phyloP scores from a whole-genome alignment of 2,113 vertebrate species.

The Pteronura brasiliensis region DNA sequence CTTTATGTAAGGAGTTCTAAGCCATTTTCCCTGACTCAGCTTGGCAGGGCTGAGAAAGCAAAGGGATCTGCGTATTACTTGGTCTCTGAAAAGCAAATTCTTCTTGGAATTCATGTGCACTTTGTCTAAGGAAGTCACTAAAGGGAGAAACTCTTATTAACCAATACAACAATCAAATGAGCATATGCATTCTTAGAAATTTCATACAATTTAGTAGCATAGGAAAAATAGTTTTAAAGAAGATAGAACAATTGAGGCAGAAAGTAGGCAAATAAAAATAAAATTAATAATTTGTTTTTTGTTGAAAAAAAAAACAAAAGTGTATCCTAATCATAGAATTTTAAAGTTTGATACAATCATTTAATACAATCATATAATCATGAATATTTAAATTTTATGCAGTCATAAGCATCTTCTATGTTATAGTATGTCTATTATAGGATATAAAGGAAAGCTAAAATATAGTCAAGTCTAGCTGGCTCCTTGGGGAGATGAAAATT shows the following conservation, averaged over 20 bases:
- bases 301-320: background rate
- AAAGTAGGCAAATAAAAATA: background rate
- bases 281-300: background rate
- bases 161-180: background rate
- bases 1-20: background rate
- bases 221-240: background rate
- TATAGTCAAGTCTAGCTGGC: background rate
- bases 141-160: background rate
- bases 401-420: background rate
- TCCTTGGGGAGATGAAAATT: background rate
- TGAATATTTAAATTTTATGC: background rate
- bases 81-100: background rate
- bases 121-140: background rate
- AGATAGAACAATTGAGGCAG: background rate
- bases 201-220: background rate
- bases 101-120: background rate
- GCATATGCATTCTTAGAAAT: background rate
- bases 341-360: too few relatives aligned
- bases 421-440: background rate
- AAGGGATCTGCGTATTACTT: background rate
- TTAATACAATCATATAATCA: too few relatives aligned
- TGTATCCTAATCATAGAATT: background rate
- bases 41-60: background rate
- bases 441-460: background rate
- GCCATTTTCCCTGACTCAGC: background rate